Base-by-base conservation (phyloP, 2,888 invertebrate species). In the Petrophora chlorosata region DNA sequence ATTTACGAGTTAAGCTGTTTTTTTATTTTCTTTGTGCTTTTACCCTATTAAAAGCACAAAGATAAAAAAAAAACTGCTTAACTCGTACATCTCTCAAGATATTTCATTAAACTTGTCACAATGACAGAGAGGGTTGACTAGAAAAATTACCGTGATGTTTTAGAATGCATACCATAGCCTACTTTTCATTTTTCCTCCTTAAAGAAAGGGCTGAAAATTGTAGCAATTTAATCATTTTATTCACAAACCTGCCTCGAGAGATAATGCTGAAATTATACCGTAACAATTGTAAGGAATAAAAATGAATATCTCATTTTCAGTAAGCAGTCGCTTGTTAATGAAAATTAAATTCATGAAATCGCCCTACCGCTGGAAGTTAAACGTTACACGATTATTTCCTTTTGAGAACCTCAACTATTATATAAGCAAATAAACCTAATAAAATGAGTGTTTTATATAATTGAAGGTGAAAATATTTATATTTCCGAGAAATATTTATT, bases 251-350 rank as follows among this genome's bases (percentile, higher is more conserved):
- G 76, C 72, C 69, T 67, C 61, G 70, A 69, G 69, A 82, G 72
- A 79, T 82, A 84, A 85, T 82, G 78, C 71, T 63, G 56, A 78
- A 82, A 84, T 85, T 83, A 84, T 83, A 76, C 81, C 66, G 76
- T 69, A 76, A 77, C 76, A 80, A 82, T 79, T 80, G 80, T 73
- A 63, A 76, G 71, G 72, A 74, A 82, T 81, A 82, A 81, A 82
- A 85, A 82, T 80, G 78, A 81, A 82, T 77, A 70, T 74, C 73
- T 79, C 72, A 73, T 79, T 67, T 73, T 69, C 62, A 54, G 67
- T 73, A 74, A 76, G 69, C 67, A 76, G 70, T 67, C 65, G 68
- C 67, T 73, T 71, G 72, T 75, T 77, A 64, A 67, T 73, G 69
- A 70, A 75, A 70, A 75, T 74, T 73, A 65, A 70, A 73, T 65